Conservation (phyloP, 2,888 invertebrate species). For the Cataglyphis altisquamis region DNA sequence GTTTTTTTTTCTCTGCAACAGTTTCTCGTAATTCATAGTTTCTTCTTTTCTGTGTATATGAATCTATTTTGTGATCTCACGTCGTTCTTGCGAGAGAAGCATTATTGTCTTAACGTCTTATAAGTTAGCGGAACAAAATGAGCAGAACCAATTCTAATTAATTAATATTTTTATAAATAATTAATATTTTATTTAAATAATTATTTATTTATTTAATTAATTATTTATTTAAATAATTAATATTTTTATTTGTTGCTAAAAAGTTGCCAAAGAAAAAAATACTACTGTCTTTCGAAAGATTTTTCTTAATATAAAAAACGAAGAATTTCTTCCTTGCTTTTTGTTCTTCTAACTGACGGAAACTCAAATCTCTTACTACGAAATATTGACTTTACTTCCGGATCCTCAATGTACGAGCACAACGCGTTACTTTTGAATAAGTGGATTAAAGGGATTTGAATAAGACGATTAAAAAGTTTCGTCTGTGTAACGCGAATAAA, state of each 20-base stretch:
- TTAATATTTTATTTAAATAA: too few species aligned
- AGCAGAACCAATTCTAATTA: too few species aligned
- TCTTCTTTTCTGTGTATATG: background rate
- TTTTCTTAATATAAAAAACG: constrained; percentile 14
- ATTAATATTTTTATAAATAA: too few species aligned
- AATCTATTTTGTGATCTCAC: constrained; percentile 6
- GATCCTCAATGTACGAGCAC: constrained; percentile 26
- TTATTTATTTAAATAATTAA: too few species aligned
- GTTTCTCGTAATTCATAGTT: background rate
- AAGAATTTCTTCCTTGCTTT: background rate
- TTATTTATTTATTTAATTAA: too few species aligned
- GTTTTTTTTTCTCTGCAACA: background rate
- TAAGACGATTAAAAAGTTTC: constrained; percentile 55
- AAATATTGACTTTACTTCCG: constrained; percentile 50
- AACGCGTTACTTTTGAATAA: constrained; percentile 49
- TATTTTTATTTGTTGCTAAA: too few species aligned
- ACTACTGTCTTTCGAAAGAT: constrained; percentile 17
- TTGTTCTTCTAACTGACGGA: background rate
- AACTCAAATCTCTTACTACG: constrained; percentile 29
- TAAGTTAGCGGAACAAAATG: too few species aligned
- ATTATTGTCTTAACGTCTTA: background rate
- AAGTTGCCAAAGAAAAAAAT: too few species aligned
- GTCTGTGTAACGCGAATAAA: constrained; percentile 45
- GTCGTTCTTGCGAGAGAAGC: background rate
- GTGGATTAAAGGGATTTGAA: constrained; percentile 54